Percentiles rank a stretch among this genome's conserved stretches.
Evolutionary conservation across 1,140 invertebrate species (phyloP).

Genomic region (Hypothenemus hampei): DNA sequence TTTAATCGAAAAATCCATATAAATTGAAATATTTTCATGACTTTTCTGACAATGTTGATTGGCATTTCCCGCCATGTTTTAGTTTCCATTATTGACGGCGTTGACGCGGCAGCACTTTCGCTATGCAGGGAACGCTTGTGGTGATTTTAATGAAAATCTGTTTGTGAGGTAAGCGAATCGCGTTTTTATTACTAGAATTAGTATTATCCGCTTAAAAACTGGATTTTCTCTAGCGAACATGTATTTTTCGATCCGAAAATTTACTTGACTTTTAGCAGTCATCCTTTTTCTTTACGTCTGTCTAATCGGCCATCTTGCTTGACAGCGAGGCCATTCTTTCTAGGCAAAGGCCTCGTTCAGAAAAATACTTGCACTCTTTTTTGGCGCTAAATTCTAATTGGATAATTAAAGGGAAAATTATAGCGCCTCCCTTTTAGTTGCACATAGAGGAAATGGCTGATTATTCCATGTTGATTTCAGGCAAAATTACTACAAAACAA

Average conservation of each 20-base stretch:
- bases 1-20: not conserved
- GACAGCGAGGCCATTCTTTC: slow-evolving; percentile 27
- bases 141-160: slow-evolving; percentile 30
- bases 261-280: slow-evolving; percentile 24
- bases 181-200: slow-evolving; percentile 13
- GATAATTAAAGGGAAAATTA: too few relatives aligned
- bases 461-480: slow-evolving; percentile 9
- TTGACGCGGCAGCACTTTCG: slow-evolving; percentile 36
- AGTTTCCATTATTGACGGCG: slow-evolving; percentile 3
- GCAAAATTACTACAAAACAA: slow-evolving; percentile 6
- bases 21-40: not conserved
- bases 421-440: too few relatives aligned
- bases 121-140: slow-evolving; percentile 35
- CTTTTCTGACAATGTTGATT: slow-evolving; percentile 13
- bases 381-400: slow-evolving; percentile 36
- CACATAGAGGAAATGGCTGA: too few relatives aligned
- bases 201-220: slow-evolving; percentile 11
- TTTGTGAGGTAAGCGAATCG: slow-evolving; percentile 24
- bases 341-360: slow-evolving; percentile 23
- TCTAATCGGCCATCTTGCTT: slow-evolving; percentile 35
- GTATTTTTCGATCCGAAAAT: slow-evolving; percentile 27
- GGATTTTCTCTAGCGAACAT: slow-evolving; percentile 26
- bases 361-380: slow-evolving; percentile 26
- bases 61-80: slow-evolving; percentile 25
- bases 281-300: slow-evolving; percentile 27